These are phyloP conservation scores for Phylloscopus trochiloides DNA, from an alignment of 2,113 vertebrate genomes.

Conservation along the genomic window DNA sequence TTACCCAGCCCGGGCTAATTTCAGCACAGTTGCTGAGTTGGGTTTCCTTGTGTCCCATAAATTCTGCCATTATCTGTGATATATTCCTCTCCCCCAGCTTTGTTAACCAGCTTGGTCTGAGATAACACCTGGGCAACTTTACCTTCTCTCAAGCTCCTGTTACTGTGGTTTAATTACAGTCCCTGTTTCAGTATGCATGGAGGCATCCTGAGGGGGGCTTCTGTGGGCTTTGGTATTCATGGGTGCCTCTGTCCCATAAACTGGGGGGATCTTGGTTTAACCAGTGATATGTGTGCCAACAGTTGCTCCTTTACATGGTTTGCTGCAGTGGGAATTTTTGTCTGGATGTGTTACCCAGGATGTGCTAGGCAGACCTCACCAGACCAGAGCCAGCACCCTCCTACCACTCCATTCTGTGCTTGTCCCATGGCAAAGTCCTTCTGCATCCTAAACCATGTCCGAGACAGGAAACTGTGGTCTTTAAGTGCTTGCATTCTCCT, in stretches of 20 bases:
- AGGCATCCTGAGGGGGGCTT: neutral
- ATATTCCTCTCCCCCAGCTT: neutral
- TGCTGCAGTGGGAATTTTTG: neutral
- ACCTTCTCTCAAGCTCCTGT: neutral
- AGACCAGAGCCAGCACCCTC: neutral
- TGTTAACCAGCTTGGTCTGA: neutral
- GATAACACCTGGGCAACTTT: neutral
- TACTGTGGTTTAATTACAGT: no score
- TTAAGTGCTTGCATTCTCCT: neutral
- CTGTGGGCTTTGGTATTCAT: neutral
- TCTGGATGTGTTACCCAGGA: neutral
- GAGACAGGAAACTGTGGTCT: neutral
- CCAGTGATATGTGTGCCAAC: neutral
- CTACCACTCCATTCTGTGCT: neutral
- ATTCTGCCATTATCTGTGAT: neutral
- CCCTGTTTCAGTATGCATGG: neutral
- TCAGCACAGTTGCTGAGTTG: neutral
- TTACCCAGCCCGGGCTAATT: accelerated
- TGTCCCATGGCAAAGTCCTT: neutral
- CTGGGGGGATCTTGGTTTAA: neutral
- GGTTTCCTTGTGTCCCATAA: neutral
- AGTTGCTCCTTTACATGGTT: accelerated
- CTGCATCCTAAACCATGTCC: neutral
- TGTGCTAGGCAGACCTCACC: neutral
- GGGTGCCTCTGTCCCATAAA: neutral